Percentiles rank a stretch among this genome's conserved stretches.
Evolutionary conservation across 2,888 invertebrate genomes (phyloP).

Genomic region (Leptura quadrifasciata): DNA sequence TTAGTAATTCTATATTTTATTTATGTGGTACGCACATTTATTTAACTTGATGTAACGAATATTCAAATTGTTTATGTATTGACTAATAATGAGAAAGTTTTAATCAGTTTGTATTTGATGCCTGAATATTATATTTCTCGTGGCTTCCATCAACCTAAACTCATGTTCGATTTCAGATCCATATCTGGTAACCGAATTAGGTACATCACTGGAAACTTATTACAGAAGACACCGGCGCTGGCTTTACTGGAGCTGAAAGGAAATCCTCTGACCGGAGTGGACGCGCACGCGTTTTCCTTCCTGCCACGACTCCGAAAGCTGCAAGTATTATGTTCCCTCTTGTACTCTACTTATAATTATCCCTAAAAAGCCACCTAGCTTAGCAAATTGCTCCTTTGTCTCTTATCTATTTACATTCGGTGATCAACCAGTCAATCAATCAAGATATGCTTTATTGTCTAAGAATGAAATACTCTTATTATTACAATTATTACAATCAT

Average conservation of each 20-base stretch:
- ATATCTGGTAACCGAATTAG: constrained; percentile 89
- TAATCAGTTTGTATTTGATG: not conserved
- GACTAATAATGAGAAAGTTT: not conserved
- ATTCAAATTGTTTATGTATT: too few species aligned
- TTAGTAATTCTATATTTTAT: too few species aligned
- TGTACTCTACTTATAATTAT: constrained; percentile 49
- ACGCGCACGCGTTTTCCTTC: constrained; percentile 83
- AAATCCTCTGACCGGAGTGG: constrained; percentile 85
- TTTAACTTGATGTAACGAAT: too few species aligned
- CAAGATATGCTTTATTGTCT: too few species aligned
- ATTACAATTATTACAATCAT: too few species aligned
- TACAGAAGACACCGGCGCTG: constrained; percentile 82
- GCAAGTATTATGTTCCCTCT: constrained; percentile 78
- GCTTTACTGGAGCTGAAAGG: constrained; percentile 87
- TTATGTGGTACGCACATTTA: too few species aligned
- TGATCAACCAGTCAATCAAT: too few species aligned
- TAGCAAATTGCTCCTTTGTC: not conserved
- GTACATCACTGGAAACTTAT: constrained; percentile 82
- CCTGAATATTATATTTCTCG: not conserved
- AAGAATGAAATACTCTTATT: too few species aligned
- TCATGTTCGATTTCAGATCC: constrained; percentile 77
- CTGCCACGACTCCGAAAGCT: constrained; percentile 87
- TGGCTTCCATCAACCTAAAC: not conserved
- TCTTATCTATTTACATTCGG: not conserved
- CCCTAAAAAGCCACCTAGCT: not conserved